Evolutionary conservation across 2,113 vertebrate genomes (phyloP).

Genomic region (Melanocharis versteri): DNA sequence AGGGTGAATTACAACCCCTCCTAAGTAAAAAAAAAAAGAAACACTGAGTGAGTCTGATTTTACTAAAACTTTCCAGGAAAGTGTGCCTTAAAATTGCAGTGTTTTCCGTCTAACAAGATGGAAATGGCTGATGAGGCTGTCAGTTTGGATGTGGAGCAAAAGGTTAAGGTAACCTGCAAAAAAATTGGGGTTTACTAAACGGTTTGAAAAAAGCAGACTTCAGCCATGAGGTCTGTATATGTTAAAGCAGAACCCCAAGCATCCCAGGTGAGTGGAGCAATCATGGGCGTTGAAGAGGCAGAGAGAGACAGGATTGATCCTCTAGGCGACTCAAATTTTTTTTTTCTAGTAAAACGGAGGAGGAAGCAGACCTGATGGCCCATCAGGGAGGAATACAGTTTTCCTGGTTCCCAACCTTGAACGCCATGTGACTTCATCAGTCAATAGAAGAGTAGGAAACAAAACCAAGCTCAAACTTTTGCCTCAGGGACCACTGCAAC

Average conservation of each 20-base stretch:
- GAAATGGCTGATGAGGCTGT: no score
- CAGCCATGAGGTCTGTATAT: background rate
- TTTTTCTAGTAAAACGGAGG: background rate
- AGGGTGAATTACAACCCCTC: background rate
- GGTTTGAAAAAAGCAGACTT: background rate
- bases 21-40: background rate
- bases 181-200: accelerated
- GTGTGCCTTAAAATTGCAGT: background rate
- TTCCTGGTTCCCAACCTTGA: background rate
- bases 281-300: background rate
- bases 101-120: background rate
- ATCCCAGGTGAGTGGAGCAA: background rate
- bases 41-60: background rate
- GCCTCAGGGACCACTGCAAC: background rate
- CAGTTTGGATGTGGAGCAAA: background rate
- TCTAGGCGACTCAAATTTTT: background rate
- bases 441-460: background rate
- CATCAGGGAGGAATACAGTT: background rate
- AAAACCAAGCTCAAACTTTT: background rate
- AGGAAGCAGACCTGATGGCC: background rate
- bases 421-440: background rate
- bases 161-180: background rate
- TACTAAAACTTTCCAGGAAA: background rate
- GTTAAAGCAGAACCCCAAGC: background rate
- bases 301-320: background rate